phyloP scores from a whole-genome alignment of 1,140 invertebrate species.

The Potamilus streckersoni region DNA sequence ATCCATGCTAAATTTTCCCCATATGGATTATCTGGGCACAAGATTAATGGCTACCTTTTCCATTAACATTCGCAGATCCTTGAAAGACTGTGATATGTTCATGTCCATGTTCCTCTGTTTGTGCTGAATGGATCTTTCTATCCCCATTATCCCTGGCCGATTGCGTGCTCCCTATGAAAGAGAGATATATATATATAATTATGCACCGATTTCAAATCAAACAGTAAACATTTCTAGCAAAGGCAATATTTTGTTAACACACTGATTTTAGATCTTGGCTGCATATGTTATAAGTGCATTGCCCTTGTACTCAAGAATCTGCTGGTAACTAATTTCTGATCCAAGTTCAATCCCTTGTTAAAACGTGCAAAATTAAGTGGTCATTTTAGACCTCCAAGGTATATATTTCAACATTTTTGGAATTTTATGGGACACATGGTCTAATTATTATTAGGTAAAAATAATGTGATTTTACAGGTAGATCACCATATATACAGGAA shows the following conservation, averaged over 20 bases:
- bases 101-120: conserved; percentile 90
- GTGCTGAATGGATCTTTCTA: conserved; percentile 91
- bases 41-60: conserved; percentile 75
- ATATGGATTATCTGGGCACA: neutral
- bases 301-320: neutral
- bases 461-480: too few species aligned
- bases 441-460: too few species aligned
- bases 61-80: conserved; percentile 96
- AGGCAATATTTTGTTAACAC: neutral
- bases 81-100: conserved; percentile 92
- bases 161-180: conserved; percentile 44
- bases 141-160: conserved; percentile 88
- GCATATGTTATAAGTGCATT: conserved; percentile 1
- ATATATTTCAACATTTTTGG: too few species aligned
- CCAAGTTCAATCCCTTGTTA: neutral
- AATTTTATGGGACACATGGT: too few species aligned
- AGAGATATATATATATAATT: neutral
- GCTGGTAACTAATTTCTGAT: neutral
- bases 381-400: too few species aligned
- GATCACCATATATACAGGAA: too few species aligned
- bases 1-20: neutral
- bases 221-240: neutral
- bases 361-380: too few species aligned
- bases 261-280: neutral
- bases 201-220: neutral